Conservation (phyloP, 2,113 vertebrate genomes). For the Sapayoa aenigma region DNA sequence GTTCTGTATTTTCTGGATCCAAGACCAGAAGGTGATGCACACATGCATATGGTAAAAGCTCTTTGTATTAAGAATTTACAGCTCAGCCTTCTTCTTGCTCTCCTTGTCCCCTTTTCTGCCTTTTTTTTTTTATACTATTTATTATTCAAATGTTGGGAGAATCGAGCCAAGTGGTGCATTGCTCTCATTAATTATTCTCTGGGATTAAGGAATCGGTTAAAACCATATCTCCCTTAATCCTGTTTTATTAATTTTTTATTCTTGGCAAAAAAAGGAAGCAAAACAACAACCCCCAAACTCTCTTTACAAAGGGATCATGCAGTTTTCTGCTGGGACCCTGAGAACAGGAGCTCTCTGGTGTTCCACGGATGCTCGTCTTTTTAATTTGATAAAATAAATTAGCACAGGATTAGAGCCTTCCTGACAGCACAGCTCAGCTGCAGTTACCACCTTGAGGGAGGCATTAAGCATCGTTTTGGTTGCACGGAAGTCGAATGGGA, state of each 20-base stretch:
- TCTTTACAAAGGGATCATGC: conserved; percentile 72
- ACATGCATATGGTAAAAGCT: background rate
- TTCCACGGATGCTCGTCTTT: conserved; percentile 68
- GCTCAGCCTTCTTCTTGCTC: background rate
- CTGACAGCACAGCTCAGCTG: conserved; percentile 15
- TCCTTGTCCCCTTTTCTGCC: background rate
- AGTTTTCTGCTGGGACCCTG: conserved; percentile 62
- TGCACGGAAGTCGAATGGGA: background rate
- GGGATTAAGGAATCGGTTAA: conserved; percentile 78
- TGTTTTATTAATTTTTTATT: conserved; percentile 80
- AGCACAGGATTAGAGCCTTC: conserved; percentile 72
- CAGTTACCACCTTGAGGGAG: conserved; percentile 33
- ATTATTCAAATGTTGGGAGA: conserved; percentile 69
- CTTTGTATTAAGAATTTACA: background rate
- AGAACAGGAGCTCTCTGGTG: conserved; percentile 69
- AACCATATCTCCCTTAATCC: conserved; percentile 76
- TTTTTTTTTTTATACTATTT: conserved; percentile 19
- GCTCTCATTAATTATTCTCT: conserved; percentile 77
- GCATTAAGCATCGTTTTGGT: background rate
- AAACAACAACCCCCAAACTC: background rate
- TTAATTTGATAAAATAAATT: conserved; percentile 82
- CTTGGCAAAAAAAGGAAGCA: conserved; percentile 61
- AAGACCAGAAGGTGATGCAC: background rate
- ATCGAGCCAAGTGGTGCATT: conserved; percentile 64
- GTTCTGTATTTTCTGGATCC: background rate